These are phyloP conservation scores for Agapetus fuscipes DNA, from an alignment of 2,888 invertebrate species.

Conservation along the genomic window DNA sequence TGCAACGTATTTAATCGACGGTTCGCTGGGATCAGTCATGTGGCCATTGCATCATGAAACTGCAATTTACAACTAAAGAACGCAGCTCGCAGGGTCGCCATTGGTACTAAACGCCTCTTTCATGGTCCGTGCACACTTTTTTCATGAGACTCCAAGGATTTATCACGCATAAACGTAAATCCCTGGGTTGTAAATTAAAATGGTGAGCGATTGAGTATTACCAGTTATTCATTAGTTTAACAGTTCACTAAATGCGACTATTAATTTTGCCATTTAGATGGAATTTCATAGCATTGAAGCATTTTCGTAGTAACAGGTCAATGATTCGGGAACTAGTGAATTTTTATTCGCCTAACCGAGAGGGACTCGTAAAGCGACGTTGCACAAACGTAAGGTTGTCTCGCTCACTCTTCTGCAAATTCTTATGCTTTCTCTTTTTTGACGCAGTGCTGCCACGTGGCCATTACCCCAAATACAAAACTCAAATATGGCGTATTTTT, in stretches of 20 bases:
- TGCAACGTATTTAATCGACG: constrained; percentile 10
- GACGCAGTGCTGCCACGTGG: too few species aligned
- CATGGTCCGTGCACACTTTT: constrained; percentile 15
- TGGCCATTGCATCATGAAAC: too few species aligned
- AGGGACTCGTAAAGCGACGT: too few species aligned
- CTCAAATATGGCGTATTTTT: too few species aligned
- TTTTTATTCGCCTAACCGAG: too few species aligned
- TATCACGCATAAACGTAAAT: constrained; percentile 18
- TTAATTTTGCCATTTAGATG: constrained; percentile 44
- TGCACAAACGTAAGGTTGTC: too few species aligned
- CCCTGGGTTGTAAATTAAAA: constrained; percentile 5
- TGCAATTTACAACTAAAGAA: constrained; percentile 5
- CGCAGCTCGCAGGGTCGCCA: constrained; percentile 9
- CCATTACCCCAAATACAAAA: too few species aligned
- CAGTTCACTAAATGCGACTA: constrained; percentile 49
- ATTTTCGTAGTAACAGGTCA: constrained; percentile 32
- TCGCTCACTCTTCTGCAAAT: too few species aligned
- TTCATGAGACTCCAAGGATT: constrained; percentile 8
- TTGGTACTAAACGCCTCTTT: constrained; percentile 5
- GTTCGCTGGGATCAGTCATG: constrained; percentile 9
- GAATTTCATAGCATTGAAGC: constrained; percentile 47
- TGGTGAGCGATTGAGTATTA: constrained; percentile 35
- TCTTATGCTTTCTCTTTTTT: too few species aligned
- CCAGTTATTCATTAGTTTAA: constrained; percentile 49
- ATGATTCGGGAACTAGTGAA: constrained; percentile 19